Evolutionary conservation across 2,888 invertebrate genomes (phyloP), one percentile per base, ranked within the genome.

Genomic region (Dynastes tityus): DNA sequence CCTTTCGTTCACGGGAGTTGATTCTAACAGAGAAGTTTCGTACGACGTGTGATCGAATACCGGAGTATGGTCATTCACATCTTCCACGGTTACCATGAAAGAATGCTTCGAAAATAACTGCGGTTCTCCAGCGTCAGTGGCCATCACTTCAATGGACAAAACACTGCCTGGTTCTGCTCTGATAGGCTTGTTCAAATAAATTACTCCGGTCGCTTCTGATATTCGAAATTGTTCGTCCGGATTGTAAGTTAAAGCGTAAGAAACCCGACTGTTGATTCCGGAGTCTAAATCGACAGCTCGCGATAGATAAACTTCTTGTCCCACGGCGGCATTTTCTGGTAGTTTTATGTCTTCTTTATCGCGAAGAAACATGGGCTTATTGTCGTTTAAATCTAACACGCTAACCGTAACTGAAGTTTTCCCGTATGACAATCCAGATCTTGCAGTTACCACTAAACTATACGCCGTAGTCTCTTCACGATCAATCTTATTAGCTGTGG

Each of bases 51-150:
- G 94, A 87, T 96, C 95, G 88, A 98, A 98, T 2, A 96, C 95
- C 9, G 98, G 98, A 0, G 97, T 97, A 86, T 98, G 97, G 89
- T 98, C 97, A 88, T 98, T 98, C 1, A 98, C 96, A 87, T 98
- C 98, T 84, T 94, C 93, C 79, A 97, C 92, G 29, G 92, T 92
- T 61, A 95, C 92, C 40, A 92, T 90, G 64, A 97, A 92, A 6
- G 92, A 91, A 84, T 96, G 94, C 84, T 94, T 95, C 0, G 96
- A 94, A 22, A 94, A 93, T 70, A 97, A 89, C 8, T 94, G 90
- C 8, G 94, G 94, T 79, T 90, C 91, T 4, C 97, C 97, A 75
- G 94, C 94, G 89, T 97, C 97, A n/a, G 94, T 93, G 22, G 96
- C 97, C 68, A 93, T 94, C 29, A 97, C 94, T 89, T 97, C 96